A percentile compares a stretch with the other conserved stretches of the same genome.
Conservation (phyloP, 2,888 invertebrate genomes). For the Harpalus rufipes region DNA sequence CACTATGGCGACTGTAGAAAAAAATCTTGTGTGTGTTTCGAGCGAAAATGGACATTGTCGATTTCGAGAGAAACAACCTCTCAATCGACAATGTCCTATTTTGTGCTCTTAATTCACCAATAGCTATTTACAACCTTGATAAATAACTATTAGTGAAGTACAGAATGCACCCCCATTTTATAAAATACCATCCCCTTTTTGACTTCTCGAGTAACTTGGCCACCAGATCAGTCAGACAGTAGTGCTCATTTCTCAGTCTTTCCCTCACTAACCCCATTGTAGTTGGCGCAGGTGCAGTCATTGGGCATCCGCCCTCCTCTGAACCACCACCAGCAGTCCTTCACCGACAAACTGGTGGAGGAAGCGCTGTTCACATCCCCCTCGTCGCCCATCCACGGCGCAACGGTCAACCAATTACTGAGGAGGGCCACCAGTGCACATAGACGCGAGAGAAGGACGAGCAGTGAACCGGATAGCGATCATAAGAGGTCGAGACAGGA, state of each 20-base stretch:
- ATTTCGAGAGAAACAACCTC: too few relatives aligned
- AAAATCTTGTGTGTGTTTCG: too few relatives aligned
- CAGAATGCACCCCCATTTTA: too few relatives aligned
- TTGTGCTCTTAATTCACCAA: too few relatives aligned
- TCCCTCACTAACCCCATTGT: background rate
- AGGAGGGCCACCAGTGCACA: slow-evolving; percentile 79
- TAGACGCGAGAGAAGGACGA: slow-evolving; percentile 81
- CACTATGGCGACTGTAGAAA: too few relatives aligned
- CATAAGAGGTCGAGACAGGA: slow-evolving; percentile 80
- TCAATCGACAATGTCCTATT: too few relatives aligned
- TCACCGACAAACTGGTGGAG: slow-evolving; percentile 78
- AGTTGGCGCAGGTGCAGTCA: slow-evolving; percentile 84
- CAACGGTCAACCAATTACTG: slow-evolving; percentile 83
- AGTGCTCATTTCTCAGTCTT: background rate
- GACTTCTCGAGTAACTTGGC: background rate
- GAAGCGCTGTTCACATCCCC: slow-evolving; percentile 81
- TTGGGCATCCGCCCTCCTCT: slow-evolving; percentile 79
- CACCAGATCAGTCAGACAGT: background rate
- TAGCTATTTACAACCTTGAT: too few relatives aligned
- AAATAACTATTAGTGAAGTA: too few relatives aligned
- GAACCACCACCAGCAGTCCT: slow-evolving; percentile 75
- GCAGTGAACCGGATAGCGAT: slow-evolving; percentile 83
- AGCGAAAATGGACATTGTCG: too few relatives aligned
- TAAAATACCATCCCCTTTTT: background rate
- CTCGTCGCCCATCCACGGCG: slow-evolving; percentile 78